These are phyloP conservation scores for Ploceus nigricollis DNA, from an alignment of 2,113 vertebrate genomes.

Conservation along the genomic window DNA sequence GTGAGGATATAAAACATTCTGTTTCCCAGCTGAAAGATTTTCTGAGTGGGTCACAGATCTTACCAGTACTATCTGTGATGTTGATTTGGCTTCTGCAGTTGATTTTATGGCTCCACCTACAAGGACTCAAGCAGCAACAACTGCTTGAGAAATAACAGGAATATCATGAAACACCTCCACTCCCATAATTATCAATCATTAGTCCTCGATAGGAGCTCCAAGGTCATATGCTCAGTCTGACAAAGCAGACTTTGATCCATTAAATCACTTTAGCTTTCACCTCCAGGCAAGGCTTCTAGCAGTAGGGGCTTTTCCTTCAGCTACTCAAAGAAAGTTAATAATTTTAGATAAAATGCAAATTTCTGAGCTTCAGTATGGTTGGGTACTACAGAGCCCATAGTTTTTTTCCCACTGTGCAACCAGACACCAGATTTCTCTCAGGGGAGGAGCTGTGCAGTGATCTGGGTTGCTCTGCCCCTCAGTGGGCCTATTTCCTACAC, in stretches of 20 bases:
- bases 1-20: neutral
- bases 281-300: neutral
- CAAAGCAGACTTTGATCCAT: neutral
- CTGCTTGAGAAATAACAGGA: neutral
- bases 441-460: neutral
- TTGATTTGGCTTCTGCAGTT: neutral
- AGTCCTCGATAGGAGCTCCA: neutral
- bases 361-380: neutral
- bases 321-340: neutral
- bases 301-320: neutral
- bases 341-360: neutral
- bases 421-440: neutral
- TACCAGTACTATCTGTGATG: neutral
- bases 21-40: neutral
- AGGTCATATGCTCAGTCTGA: neutral
- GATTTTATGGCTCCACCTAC: neutral
- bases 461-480: neutral
- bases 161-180: neutral
- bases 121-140: neutral
- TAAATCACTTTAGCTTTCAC: neutral
- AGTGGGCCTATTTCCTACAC: fast-evolving
- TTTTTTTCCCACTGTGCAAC: neutral
- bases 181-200: neutral
- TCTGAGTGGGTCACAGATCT: neutral
- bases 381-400: neutral